phyloP scores from a whole-genome alignment of 2,797 vertebrate genomes.

The Numenius phaeopus region DNA sequence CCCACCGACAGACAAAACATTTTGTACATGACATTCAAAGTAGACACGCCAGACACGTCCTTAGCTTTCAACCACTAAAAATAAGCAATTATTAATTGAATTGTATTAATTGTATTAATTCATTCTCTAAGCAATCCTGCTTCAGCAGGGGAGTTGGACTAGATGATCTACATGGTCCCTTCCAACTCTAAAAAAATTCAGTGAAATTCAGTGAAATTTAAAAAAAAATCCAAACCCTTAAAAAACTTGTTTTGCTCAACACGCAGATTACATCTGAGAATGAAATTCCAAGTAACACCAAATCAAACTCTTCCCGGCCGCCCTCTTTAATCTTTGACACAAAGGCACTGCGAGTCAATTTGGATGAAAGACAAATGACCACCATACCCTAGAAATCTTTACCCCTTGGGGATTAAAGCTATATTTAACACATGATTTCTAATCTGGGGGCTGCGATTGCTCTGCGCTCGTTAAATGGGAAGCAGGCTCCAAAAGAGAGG shows the following conservation, averaged over 20 bases:
- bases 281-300: neutral
- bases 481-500: neutral
- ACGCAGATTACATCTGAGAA: neutral
- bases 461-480: neutral
- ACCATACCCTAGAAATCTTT: neutral
- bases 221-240: neutral
- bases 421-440: neutral
- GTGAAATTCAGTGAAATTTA: too few species aligned
- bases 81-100: neutral
- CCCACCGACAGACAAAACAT: neutral
- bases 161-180: too few species aligned
- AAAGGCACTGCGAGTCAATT: neutral
- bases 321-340: neutral
- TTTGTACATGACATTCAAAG: neutral
- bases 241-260: neutral
- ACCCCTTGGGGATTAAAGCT: rapidly evolving
- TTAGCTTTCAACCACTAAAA: neutral
- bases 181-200: too few species aligned
- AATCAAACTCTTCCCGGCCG: neutral
- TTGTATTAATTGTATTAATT: too few species aligned
- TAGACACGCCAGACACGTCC: neutral
- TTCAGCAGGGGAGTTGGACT: too few species aligned
- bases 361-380: neutral
- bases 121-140: too few species aligned
- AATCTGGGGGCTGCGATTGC: neutral